Conservation (phyloP, 2,888 invertebrate species). For the Idaea straminata region DNA sequence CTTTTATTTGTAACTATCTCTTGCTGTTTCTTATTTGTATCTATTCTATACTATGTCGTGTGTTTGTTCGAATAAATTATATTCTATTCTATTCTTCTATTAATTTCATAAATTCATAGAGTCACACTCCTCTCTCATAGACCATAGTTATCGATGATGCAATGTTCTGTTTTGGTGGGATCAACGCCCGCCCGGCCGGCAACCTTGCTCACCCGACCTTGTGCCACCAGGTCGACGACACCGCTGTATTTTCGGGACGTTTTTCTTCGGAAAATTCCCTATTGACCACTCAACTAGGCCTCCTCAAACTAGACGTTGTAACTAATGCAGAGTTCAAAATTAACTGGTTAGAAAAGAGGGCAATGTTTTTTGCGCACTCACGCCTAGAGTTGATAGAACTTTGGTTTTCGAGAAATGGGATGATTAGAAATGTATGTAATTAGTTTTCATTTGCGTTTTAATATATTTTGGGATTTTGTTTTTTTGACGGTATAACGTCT, state of each 20-base stretch:
- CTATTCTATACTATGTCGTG: too few species aligned
- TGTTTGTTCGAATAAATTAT: too few species aligned
- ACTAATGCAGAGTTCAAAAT: slow-evolving; percentile 26
- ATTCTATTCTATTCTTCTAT: too few species aligned
- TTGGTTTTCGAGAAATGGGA: slow-evolving; percentile 32
- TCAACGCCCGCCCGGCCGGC: slow-evolving; percentile 47
- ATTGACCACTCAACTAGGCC: slow-evolving; percentile 47
- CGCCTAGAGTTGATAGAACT: slow-evolving; percentile 41
- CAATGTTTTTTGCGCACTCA: slow-evolving; percentile 53
- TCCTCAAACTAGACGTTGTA: slow-evolving; percentile 18
- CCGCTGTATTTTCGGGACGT: slow-evolving; percentile 61
- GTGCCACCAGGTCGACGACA: slow-evolving; percentile 52
- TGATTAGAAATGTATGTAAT: neutral
- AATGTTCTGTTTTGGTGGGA: slow-evolving; percentile 50
- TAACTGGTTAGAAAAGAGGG: slow-evolving; percentile 44
- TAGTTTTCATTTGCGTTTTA: too few species aligned
- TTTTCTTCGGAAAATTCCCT: slow-evolving; percentile 70
- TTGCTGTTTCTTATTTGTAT: too few species aligned
- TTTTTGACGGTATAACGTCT: too few species aligned
- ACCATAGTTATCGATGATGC: slow-evolving; percentile 27
- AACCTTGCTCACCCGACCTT: slow-evolving; percentile 69
- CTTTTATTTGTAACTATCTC: too few species aligned
- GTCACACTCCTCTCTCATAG: slow-evolving; percentile 11
- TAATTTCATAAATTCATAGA: slow-evolving; percentile 5
- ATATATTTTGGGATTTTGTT: too few species aligned